A percentile compares a stretch with the other conserved stretches of the same genome.
Conservation (phyloP, 2,797 vertebrate genomes). For the Stomatorhinus walkeri region DNA sequence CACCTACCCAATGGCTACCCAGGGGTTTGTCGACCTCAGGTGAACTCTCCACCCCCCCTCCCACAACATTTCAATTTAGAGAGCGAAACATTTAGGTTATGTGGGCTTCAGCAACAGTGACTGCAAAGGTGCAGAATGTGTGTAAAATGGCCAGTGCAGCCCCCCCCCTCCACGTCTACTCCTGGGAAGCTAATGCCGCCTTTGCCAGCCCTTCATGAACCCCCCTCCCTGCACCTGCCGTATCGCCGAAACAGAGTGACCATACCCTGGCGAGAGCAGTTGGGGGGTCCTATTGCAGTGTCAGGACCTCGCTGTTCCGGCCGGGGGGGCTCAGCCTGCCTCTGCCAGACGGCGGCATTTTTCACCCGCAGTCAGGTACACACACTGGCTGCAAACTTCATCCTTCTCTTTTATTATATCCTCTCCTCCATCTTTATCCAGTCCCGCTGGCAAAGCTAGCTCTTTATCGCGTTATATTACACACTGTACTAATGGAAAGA, state of each 20-base stretch:
- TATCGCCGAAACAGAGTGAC: neutral
- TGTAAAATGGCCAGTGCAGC: neutral
- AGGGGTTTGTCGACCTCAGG: neutral
- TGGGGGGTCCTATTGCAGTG: neutral
- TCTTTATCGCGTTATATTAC: neutral
- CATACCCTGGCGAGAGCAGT: neutral
- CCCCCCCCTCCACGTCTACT: neutral
- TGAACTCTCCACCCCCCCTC: neutral
- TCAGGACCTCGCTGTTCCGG: neutral
- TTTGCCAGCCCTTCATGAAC: neutral
- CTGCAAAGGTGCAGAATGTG: neutral
- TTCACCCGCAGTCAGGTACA: neutral
- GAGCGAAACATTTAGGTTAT: neutral
- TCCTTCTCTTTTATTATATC: neutral
- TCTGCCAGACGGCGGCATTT: neutral
- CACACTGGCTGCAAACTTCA: neutral
- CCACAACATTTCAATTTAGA: neutral
- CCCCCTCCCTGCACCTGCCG: neutral
- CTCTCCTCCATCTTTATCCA: neutral
- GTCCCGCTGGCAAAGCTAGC: neutral
- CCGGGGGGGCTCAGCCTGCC: no score
- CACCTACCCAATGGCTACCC: neutral
- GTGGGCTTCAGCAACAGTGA: neutral
- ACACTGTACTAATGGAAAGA: neutral
- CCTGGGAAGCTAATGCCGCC: neutral